Evolutionary conservation across 2,113 vertebrate genomes (phyloP), one percentile per base, ranked within the genome.

Genomic region (Hydropotes inermis): DNA sequence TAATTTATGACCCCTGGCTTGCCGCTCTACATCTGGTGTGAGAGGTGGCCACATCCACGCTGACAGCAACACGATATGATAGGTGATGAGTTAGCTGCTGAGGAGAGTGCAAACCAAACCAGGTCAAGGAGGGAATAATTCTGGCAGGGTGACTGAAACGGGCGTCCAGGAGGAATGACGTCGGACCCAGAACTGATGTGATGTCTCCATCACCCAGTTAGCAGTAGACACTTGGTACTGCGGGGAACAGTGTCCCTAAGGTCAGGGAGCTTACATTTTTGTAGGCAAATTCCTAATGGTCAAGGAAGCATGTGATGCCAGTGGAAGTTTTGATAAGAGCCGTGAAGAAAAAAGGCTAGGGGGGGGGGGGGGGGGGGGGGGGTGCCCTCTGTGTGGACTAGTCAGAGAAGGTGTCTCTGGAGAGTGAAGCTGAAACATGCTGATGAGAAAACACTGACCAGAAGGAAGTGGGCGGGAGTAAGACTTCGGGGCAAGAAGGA

Each of bases 331-430:
- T 33, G 43, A 7, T 23, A 64, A 30, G 7, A 74, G 33, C 11
- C 5, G 1, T 8, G 33, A 78, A 93, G 60, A 36, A 55, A 78
- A 23, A 1, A 45, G 43, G 36, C 30, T 86, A 3, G 19, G 13
- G 2, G 64, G 5, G 0, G 4, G n/a, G 19, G 14, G 0, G n/a
- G 1, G 7, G 6, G 30, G 17, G 1, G 16, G 16, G 14, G 21
- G n/a, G 2, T 2, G 12, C 70, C 14, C 17, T n/a, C 19, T 2
- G 0, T 23, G 28, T 1, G 16, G 54, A 30, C 10, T 2, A 0
- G 14, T 81, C 78, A 39, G 28, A 45, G 61, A 55, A 64, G 12
- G 23, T 6, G 27, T 21, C 27, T 76, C 54, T 28, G 45, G 28
- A 60, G 67, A 28, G 27, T 7, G 43, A 58, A n/a, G 70, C 58